phyloP scores from a whole-genome alignment of 2,888 invertebrate genomes.

The Lasioglossum malachurum region DNA sequence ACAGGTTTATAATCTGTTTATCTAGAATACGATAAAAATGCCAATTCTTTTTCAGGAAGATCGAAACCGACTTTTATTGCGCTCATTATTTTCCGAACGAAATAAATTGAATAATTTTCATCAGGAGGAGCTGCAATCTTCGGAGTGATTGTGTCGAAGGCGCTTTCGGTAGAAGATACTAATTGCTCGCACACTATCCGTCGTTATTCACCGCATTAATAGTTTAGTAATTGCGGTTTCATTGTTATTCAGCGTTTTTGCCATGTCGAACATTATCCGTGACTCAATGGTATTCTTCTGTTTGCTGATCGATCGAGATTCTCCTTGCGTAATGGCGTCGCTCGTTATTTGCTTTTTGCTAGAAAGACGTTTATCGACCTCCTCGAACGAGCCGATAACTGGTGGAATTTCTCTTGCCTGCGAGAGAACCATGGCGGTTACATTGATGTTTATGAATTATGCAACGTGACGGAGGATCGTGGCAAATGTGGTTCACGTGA shows the following conservation, averaged over 20 bases:
- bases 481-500: background rate
- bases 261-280: background rate
- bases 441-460: constrained; percentile 1
- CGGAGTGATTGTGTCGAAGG: background rate
- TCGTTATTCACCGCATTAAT: background rate
- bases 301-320: constrained; percentile 7
- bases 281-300: background rate
- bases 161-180: background rate
- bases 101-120: background rate
- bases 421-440: background rate
- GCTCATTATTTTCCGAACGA: background rate
- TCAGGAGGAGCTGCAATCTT: background rate
- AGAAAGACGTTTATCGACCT: background rate
- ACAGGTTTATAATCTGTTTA: background rate
- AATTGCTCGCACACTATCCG: background rate
- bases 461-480: background rate
- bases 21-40: background rate
- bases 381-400: background rate
- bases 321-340: background rate
- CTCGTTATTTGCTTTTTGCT: background rate
- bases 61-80: background rate
- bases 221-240: background rate
- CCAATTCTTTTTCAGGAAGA: background rate
- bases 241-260: background rate
- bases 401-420: background rate